phyloP scores from a whole-genome alignment of 2,888 invertebrate species.

The Rhagonycha fulva region DNA sequence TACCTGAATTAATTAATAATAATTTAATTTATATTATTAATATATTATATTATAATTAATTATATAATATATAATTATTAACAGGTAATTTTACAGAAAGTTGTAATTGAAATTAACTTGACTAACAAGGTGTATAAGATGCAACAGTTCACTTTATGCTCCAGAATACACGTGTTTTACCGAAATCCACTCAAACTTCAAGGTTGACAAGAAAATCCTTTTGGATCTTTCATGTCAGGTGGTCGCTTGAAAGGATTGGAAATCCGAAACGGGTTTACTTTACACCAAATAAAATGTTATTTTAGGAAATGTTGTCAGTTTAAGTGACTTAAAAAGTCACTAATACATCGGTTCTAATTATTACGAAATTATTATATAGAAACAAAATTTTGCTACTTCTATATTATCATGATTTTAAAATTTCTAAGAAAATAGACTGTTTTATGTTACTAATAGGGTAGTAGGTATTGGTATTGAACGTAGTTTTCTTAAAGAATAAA shows the following conservation, averaged over 20 bases:
- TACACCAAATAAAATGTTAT: slow-evolving; percentile 3
- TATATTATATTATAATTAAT: too few species aligned
- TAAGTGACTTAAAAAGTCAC: background rate
- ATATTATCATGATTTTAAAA: background rate
- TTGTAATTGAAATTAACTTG: slow-evolving; percentile 17
- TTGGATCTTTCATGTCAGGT: slow-evolving; percentile 40
- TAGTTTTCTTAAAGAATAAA: background rate
- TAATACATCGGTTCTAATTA: background rate
- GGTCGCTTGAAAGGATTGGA: slow-evolving; percentile 37
- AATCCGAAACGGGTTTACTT: slow-evolving; percentile 34
- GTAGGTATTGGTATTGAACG: too few species aligned
- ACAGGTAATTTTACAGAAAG: background rate
- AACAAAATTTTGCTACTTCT: background rate
- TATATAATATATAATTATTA: too few species aligned
- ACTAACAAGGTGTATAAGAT: slow-evolving; percentile 20
- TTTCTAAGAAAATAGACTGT: background rate
- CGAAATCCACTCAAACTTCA: slow-evolving; percentile 43
- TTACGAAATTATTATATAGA: background rate
- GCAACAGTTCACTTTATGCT: slow-evolving; percentile 27
- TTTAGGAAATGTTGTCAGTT: background rate
- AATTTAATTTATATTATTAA: background rate
- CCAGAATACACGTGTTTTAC: slow-evolving; percentile 36
- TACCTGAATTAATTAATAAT: background rate
- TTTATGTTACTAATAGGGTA: too few species aligned
- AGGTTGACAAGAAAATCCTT: slow-evolving; percentile 42